phyloP scores from a whole-genome alignment of 2,113 vertebrate genomes.

The Nestor notabilis region DNA sequence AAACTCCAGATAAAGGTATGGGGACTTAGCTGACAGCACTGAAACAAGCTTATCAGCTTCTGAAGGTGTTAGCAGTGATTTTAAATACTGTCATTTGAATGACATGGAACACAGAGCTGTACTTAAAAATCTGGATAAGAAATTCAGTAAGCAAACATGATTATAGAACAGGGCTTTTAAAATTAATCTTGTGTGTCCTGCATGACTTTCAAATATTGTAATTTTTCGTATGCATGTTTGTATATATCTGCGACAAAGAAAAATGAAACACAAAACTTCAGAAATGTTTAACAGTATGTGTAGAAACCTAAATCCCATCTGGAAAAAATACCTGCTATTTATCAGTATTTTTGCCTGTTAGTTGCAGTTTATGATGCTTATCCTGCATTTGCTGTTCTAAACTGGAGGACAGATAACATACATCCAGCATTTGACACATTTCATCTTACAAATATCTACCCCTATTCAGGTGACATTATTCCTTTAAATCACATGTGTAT shows the following conservation, averaged over 20 bases:
- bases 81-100: background rate
- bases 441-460: background rate
- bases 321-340: background rate
- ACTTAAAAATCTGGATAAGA: conserved; percentile 16
- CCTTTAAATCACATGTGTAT: background rate
- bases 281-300: background rate
- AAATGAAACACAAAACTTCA: background rate
- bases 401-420: background rate
- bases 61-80: conserved; percentile 26
- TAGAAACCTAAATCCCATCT: background rate
- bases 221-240: background rate
- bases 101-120: background rate
- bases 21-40: conserved; percentile 16
- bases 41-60: conserved; percentile 48
- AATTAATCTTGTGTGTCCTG: background rate
- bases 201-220: background rate
- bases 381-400: background rate
- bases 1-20: conserved; percentile 34
- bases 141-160: background rate
- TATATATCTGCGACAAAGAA: background rate
- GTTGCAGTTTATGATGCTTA: background rate
- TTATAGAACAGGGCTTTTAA: background rate
- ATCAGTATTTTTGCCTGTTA: background rate
- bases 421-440: background rate
- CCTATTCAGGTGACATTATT: background rate